These are phyloP conservation scores for Mustela lutreola DNA, from an alignment of 2,113 vertebrate genomes.

Conservation along the genomic window DNA sequence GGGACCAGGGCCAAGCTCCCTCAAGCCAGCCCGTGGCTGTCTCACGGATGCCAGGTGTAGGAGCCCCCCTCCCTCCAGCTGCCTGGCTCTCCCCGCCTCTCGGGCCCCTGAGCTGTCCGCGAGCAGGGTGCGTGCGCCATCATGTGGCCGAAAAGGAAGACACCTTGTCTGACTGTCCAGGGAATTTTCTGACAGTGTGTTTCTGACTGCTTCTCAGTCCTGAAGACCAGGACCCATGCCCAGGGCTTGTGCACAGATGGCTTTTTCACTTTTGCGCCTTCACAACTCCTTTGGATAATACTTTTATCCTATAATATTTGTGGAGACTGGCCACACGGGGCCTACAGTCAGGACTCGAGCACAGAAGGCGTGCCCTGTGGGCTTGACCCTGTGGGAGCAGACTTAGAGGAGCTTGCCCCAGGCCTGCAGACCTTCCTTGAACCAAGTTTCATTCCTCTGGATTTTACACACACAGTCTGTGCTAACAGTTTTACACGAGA, in stretches of 20 bases:
- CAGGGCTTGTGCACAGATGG: neutral
- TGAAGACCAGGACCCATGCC: neutral
- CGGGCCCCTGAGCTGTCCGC: neutral
- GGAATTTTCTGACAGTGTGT: neutral
- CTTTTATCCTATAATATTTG: neutral
- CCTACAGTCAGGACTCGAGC: slow-evolving; percentile 4
- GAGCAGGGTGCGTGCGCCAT: slow-evolving; percentile 80
- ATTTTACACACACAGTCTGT: neutral
- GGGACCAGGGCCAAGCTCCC: neutral
- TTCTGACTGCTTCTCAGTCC: neutral
- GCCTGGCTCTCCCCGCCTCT: neutral
- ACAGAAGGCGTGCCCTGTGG: neutral
- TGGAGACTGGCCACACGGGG: neutral
- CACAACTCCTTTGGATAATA: neutral
- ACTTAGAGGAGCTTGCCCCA: neutral
- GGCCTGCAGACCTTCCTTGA: neutral
- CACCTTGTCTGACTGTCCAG: fast-evolving
- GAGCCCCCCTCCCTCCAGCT: neutral
- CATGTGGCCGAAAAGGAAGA: slow-evolving; percentile 80
- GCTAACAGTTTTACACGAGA: slow-evolving; percentile 29
- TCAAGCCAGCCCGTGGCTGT: neutral
- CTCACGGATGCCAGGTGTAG: neutral
- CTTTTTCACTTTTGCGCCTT: neutral
- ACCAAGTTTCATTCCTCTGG: neutral
- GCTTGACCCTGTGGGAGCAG: neutral